These are phyloP conservation scores for Monopterus albus DNA, from an alignment of 2,113 vertebrate species.

Conservation along the genomic window DNA sequence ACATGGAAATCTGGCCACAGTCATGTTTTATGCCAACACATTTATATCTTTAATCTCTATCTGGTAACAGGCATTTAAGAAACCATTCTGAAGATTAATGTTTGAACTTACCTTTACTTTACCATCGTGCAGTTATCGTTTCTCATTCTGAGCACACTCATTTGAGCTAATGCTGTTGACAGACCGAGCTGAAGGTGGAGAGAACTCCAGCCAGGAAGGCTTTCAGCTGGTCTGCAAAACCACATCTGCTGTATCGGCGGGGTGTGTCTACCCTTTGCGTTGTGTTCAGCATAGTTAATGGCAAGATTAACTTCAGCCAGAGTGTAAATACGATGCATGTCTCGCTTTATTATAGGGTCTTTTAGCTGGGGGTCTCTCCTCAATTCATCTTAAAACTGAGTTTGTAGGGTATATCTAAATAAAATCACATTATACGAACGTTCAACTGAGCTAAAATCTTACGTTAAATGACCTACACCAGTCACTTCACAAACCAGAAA, in stretches of 20 bases:
- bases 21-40: slow-evolving; percentile 24
- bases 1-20: slow-evolving; percentile 18
- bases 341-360: not conserved
- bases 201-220: not conserved
- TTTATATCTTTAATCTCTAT: slow-evolving; percentile 27
- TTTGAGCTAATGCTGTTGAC: slow-evolving; percentile 36
- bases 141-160: slow-evolving; percentile 14
- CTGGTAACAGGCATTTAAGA: slow-evolving; percentile 31
- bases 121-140: slow-evolving; percentile 43
- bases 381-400: not conserved
- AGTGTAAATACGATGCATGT: not conserved
- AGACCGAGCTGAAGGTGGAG: slow-evolving; percentile 14
- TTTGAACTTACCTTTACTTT: slow-evolving; percentile 44
- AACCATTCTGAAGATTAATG: slow-evolving; percentile 27
- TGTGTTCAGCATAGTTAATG: not conserved
- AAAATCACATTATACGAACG: not conserved
- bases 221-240: slow-evolving; percentile 11
- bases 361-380: not conserved
- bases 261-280: not conserved
- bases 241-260: slow-evolving; percentile 18
- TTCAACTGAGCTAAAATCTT: not conserved
- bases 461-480: not conserved
- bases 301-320: not conserved
- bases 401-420: not conserved
- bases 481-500: not conserved